Evolutionary conservation across 2,888 invertebrate genomes (phyloP), one percentile per base, ranked within the genome.

Genomic region (Ormyrus nitidulus): DNA sequence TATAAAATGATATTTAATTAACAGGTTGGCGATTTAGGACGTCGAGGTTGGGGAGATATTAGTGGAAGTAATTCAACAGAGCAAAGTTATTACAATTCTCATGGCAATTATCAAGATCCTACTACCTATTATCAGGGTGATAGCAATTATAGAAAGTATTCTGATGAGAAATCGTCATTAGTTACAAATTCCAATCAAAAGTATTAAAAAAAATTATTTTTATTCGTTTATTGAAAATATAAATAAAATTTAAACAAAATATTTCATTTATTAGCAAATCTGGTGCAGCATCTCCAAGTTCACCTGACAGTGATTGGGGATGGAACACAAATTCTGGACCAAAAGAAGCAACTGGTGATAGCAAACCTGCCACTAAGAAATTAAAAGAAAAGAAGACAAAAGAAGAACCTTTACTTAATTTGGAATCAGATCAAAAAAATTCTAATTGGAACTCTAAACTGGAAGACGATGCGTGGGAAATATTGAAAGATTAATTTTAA

Each of bases 11-110:
- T 11, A n/a, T 46, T 68, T 59, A 48, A 49, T 44, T 81, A 82
- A 58, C 81, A 95, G 94, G 93, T 95, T 84, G 92, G 93, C 13
- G 95, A 95, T 86, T 91, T 95, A 77, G 93, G 95, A 48, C 92
- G 93, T 87, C 92, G 93, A 86, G 94, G 95, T 49, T 95, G 94
- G 94, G 92, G 91, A 83, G 93, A 93, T 83, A 91, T 93, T 74
- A 90, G 92, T 10, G 93, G 93, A n/a, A 92, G 91, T 82, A 93
- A 93, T 87, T 90, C 91, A 58, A 89, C 92, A 6, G 91, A 91
- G 19, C 91, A 89, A 79, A 86, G 84, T 80, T 87, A 87, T 44
- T 87, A 88, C 66, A 84, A 85, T 81, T 84, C 86, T 46, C 84
- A 84, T 64, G 87, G 89, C 11, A 86, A 87, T 74, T 90, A 90